Evolutionary conservation across 1,140 invertebrate genomes (phyloP), one percentile per base, ranked within the genome.

Genomic region (Dendroctonus valens): DNA sequence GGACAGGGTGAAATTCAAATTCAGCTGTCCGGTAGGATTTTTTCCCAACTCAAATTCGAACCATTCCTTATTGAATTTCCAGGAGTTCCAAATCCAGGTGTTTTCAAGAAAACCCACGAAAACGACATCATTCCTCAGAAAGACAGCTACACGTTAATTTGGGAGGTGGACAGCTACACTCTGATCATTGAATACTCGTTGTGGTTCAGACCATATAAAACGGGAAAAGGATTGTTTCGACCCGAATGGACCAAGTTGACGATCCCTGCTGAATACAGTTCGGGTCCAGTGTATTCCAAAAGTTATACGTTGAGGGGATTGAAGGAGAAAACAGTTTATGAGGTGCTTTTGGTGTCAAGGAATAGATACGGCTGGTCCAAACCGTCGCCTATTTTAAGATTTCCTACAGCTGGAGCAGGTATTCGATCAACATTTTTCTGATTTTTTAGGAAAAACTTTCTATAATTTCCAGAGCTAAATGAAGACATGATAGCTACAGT

Each of bases 81-180:
- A 82, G 85, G 83, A 15, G 79, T 84, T 5, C 80, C 85, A 2
- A 86, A 87, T 79, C 81, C 83, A 8, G 85, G 84, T 6, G 72
- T 84, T 1, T 85, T 89, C 55, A 88, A 83, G 57, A 82, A 79
- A 55, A 80, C 81, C 7, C 74, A 77, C 48, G 72, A 76, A n/a
- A 76, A 76, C 64, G 71, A 75, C 41, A 52, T 69, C 11, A 64
- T 76, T 50, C 74, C 78, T 0, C 51, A 42, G 7, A 78, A 76
- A 53, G 79, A 78, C 38, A 82, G 83, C 7, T 87, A 86, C 72
- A 88, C 85, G 8, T 82, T 91, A 2, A 85, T 89, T 44, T 91
- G 89, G 89, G 86, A 89, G 74, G 88, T 89, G 5, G 88, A 91
- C 70, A 90, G 88, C 58, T 90, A 89, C 71, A 86, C 84, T n/a